Conservation (phyloP, 2,797 vertebrate species). For the Petrocephalus schoutedeni region DNA sequence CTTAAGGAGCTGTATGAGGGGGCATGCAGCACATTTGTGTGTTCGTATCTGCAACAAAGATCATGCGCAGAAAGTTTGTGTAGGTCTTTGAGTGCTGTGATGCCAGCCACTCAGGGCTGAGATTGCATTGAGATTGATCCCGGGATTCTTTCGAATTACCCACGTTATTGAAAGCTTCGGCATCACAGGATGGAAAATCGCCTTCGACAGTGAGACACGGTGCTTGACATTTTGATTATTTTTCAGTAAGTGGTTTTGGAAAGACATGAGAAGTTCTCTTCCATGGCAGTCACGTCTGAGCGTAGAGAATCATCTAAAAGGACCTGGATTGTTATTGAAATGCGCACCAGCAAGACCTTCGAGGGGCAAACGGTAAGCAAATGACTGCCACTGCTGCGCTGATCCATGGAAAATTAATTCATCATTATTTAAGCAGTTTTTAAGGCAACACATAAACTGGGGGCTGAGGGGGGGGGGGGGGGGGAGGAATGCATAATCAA, state of each 20-base stretch:
- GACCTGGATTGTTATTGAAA: background rate
- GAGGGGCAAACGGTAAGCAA: background rate
- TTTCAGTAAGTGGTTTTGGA: background rate
- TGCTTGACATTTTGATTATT: constrained; percentile 7
- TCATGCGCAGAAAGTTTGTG: background rate
- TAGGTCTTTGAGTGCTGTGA: background rate
- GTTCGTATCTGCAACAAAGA: background rate
- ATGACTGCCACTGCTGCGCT: background rate
- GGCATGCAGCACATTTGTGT: background rate
- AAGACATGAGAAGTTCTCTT: background rate
- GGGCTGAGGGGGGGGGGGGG: no score
- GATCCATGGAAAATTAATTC: constrained; percentile 2
- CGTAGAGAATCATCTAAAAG: background rate
- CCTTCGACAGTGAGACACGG: background rate
- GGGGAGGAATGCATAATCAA: constrained; percentile 16
- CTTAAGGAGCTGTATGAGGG: background rate
- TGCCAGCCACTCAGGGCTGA: background rate
- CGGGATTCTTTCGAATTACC: background rate
- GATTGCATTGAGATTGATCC: constrained; percentile 6
- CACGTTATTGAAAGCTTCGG: background rate
- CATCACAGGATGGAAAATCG: background rate
- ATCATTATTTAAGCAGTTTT: background rate
- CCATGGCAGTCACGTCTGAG: background rate
- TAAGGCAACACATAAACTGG: background rate
- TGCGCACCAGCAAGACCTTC: background rate